Evolutionary conservation across 2,797 vertebrate genomes (phyloP), one percentile per base, ranked within the genome.

Genomic region (Harpagifer antarcticus): DNA sequence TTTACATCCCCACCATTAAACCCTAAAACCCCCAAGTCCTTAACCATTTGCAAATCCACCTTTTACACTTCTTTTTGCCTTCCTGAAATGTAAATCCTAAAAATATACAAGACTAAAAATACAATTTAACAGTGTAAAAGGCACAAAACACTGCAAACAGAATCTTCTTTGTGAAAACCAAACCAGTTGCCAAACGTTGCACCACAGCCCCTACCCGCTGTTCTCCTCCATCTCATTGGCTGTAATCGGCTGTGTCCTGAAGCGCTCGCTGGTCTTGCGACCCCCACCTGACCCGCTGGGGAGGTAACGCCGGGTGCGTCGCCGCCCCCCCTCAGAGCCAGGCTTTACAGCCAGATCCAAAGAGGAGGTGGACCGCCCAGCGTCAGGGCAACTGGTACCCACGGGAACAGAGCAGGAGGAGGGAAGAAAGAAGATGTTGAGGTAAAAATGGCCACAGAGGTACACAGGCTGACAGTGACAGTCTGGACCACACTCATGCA

Each of bases 231-330:
- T 88, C 88, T 96, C 95, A 23, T 76, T 88, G 72, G 94, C 93
- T n/a, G 95, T 96, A 79, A 96, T 89, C 0, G 95, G 95, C 81
- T 96, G 95, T 0, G 95, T 96, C 88, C 93, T 89, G 91, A 96
- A 96, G 68, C 95, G 94, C 16, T 95, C 95, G 33, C 72, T 86
- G 68, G 78, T 90, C 85, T 94, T 96, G 72, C 95, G 93, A 20
- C 85, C 79, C 2, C 72, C 85, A 0, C 79, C 78, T 1, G 90
- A 7, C 3, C 83, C 88, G 0, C 78, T 68, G 1, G 90, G 90
- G n/a, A 94, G 74, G 88, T 94, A 95, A 0, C 94, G 92, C 1
- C 93, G 90, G 20, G 91, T 73, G 65, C 94, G 92, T 0, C 93
- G 89, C 3, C 92, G 91, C 14, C 79, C 61, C 17, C 80, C 93